Conservation (phyloP, 2,113 vertebrate genomes). For the Bubo blakistoni region DNA sequence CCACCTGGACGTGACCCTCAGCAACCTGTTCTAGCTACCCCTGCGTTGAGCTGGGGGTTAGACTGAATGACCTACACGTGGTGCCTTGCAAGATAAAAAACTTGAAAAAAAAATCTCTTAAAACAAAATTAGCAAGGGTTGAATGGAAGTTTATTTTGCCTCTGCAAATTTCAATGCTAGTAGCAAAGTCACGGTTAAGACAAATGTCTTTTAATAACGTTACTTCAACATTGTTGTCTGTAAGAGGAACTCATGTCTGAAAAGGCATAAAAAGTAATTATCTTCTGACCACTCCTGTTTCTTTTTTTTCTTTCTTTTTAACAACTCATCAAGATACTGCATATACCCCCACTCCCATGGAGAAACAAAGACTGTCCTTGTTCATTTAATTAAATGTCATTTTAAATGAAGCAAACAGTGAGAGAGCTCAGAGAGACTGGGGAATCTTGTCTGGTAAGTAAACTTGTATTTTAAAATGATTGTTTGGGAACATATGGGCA, state of each 20-base stretch:
- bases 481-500: constrained; percentile 42
- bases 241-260: not conserved
- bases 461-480: constrained; percentile 29
- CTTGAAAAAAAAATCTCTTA: not conserved
- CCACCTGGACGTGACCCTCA: fast-evolving
- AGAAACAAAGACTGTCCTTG: constrained; percentile 56
- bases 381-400: constrained; percentile 70
- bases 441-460: constrained; percentile 12
- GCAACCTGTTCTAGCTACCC: not conserved
- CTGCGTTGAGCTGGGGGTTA: not conserved
- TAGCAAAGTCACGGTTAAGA: not conserved
- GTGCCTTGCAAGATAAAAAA: not conserved
- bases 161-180: not conserved
- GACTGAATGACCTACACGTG: not conserved
- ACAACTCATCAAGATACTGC: not conserved
- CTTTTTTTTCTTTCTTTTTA: constrained; percentile 8
- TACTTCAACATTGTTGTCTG: not conserved
- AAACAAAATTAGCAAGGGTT: not conserved
- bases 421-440: not conserved
- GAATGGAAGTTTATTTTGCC: not conserved
- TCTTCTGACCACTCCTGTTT: constrained; percentile 4
- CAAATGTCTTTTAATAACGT: not conserved
- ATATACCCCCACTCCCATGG: not conserved
- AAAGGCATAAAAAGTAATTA: constrained; percentile 37
- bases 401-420: constrained; percentile 60